Evolutionary conservation across 2,113 vertebrate genomes (phyloP), one percentile per base, ranked within the genome.

Genomic region (Holacanthus passer): DNA sequence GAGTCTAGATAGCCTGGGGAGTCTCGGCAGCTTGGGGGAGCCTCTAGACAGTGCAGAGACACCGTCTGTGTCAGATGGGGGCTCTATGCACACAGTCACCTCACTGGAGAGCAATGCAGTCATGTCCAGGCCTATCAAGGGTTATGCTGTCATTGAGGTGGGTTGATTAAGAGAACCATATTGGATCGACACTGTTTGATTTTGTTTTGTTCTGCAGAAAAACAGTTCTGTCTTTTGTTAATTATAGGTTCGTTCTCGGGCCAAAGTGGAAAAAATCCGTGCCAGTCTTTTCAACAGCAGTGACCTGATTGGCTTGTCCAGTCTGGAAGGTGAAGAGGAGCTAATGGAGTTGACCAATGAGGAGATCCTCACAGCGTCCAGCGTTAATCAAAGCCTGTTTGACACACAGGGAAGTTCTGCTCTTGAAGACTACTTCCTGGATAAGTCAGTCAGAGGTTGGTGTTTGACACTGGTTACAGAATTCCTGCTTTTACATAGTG

Each of bases 271-370:
- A 94, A 99, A 99, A 89, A 98, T 99, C 64, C 96, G 98, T 70
- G 98, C 98, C 71, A 99, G 97, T 87, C 95, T 99, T 2, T 99
- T 99, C 78, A 99, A 99, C 86, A 99, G 97, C 78, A 99, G 97
- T 29, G 98, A 99, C 82, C 93, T 99, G 90, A 99, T 99, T 93
- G 98, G 98, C 22, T 88, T 99, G 79, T 99, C 98, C 22, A 98
- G 96, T 89, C 95, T 99, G 90, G 98, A 99, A 65, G 97, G 97
- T 32, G 98, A 99, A 89, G 98, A 99, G 59, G 98, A 98, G 67
- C 88, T 99, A 53, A 98, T 99, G 97, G 98, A 99, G 86, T 96
- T 99, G 96, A 98, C 97, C 22, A 99, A 97, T 2, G 98, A 99
- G 77, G 98, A 99, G 94, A 99, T 99, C 88, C 94, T 99, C 73